Conservation (phyloP, 2,113 vertebrate species). For the Eptatretus burgeri region DNA sequence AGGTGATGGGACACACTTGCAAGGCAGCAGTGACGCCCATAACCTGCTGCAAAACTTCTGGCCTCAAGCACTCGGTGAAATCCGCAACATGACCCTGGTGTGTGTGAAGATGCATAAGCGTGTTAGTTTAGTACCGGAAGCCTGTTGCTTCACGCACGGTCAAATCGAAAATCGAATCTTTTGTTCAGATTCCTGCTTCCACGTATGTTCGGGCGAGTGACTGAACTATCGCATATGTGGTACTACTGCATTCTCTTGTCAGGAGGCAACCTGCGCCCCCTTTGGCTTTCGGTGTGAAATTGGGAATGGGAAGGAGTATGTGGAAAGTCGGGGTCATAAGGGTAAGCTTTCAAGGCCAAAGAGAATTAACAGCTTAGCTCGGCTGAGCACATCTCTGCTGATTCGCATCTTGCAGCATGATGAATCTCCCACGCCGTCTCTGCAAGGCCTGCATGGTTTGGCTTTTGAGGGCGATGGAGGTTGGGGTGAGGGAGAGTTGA, state of each 20-base stretch:
- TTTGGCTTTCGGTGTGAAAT: background rate
- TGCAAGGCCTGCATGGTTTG: background rate
- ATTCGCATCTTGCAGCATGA: background rate
- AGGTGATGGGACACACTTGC: background rate
- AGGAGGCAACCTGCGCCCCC: background rate
- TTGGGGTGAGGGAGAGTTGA: background rate
- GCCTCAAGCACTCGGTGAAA: conserved; percentile 94
- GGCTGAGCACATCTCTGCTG: background rate
- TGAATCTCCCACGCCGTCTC: background rate
- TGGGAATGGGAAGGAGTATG: too few relatives aligned
- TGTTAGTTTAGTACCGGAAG: background rate
- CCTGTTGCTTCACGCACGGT: background rate
- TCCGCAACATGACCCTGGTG: conserved; percentile 78
- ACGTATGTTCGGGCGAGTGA: background rate
- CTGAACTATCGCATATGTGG: background rate
- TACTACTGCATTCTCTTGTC: background rate
- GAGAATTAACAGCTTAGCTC: too few relatives aligned
- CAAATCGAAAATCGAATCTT: background rate
- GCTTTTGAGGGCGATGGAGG: background rate
- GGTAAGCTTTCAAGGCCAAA: too few relatives aligned
- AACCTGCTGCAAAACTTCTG: conserved; percentile 88
- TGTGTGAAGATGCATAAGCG: conserved; percentile 16
- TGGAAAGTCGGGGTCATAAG: too few relatives aligned
- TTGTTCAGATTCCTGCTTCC: background rate
- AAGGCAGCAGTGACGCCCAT: conserved; percentile 40